phyloP scores from a whole-genome alignment of 2,888 invertebrate species.

The Apamea sordens region DNA sequence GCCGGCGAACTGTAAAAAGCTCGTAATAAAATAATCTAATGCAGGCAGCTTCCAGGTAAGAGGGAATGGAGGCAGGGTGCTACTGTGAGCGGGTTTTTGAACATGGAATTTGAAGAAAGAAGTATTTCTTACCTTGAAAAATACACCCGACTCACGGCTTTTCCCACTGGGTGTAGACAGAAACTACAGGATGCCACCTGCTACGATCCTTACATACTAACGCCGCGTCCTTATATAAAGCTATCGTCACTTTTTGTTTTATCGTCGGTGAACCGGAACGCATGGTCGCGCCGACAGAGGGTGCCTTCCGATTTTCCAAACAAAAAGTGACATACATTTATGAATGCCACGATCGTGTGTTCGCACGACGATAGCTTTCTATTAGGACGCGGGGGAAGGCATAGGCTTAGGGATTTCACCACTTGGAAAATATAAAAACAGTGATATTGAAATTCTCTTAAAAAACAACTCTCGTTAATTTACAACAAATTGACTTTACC shows the following conservation, averaged over 20 bases:
- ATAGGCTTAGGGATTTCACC: background rate
- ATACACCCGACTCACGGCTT: background rate
- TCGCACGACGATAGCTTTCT: no score
- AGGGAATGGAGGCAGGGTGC: background rate
- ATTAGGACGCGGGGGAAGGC: no score
- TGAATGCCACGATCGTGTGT: no score
- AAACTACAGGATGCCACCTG: background rate
- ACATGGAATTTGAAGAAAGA: background rate
- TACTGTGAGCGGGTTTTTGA: conserved; percentile 18
- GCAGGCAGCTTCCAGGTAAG: conserved; percentile 44
- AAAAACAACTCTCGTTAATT: background rate
- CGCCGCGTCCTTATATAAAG: no score
- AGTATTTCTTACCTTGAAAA: background rate
- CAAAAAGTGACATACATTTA: no score
- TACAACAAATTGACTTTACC: background rate
- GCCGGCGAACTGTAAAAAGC: conserved; percentile 30
- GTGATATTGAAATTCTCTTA: background rate
- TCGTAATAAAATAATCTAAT: conserved; percentile 57
- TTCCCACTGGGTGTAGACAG: background rate
- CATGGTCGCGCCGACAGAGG: no score
- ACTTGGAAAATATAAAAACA: background rate
- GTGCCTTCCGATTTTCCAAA: no score
- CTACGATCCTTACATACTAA: background rate
- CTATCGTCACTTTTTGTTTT: no score
- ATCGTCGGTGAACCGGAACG: no score